phyloP scores from a whole-genome alignment of 2,113 vertebrate species.

The Platysteira castanea region DNA sequence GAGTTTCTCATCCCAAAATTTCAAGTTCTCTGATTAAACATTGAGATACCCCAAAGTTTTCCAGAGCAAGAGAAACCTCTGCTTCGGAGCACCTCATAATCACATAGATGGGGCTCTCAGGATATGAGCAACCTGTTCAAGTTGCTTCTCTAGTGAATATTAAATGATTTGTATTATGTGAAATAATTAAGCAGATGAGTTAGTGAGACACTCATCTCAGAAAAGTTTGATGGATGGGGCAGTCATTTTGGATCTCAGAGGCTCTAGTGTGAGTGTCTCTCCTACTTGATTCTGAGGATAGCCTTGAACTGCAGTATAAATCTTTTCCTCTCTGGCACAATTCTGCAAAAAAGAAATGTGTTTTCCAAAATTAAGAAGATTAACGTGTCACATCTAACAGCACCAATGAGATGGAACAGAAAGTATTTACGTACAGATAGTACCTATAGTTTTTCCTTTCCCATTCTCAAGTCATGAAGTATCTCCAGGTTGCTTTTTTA shows the following conservation, averaged over 20 bases:
- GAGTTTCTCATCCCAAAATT: not conserved
- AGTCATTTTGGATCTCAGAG: not conserved
- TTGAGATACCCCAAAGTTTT: not conserved
- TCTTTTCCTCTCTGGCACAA: not conserved
- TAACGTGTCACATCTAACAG: not conserved
- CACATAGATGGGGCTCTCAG: not conserved
- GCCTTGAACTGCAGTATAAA: not conserved
- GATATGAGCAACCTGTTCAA: not conserved
- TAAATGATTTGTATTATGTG: not conserved
- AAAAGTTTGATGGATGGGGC: not conserved
- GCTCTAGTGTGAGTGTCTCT: not conserved
- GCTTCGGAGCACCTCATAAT: not conserved
- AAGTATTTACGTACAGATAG: not conserved
- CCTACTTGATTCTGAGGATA: not conserved
- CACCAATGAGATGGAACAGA: not conserved
- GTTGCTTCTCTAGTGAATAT: not conserved
- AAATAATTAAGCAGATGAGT: not conserved
- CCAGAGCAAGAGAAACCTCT: not conserved
- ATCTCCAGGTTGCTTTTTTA: not conserved
- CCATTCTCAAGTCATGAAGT: not conserved
- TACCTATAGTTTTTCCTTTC: not conserved
- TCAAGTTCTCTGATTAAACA: not conserved
- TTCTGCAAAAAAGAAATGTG: not conserved
- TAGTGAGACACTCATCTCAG: not conserved
- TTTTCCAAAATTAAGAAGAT: not conserved